These are phyloP conservation scores for Mantis religiosa DNA, from an alignment of 2,888 invertebrate species.

Conservation along the genomic window DNA sequence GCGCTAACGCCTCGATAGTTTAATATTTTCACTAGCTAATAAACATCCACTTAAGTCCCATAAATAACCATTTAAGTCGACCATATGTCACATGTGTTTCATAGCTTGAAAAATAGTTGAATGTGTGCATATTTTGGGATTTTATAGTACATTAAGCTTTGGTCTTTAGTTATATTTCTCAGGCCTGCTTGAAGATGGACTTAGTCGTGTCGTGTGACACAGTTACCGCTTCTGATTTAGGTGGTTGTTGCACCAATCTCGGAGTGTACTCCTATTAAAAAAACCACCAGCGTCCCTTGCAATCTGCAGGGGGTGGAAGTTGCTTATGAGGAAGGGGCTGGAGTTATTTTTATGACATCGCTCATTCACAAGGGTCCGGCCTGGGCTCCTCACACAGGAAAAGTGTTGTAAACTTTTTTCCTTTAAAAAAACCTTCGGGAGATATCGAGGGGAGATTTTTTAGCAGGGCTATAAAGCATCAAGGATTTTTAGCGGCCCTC, in stretches of 20 bases:
- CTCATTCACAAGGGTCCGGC: constrained; percentile 9
- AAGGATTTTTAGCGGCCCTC: neutral
- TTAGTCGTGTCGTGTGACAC: too few species aligned
- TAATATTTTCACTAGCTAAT: too few species aligned
- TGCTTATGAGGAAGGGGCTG: constrained; percentile 5
- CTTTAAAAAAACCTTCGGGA: neutral
- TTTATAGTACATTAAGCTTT: too few species aligned
- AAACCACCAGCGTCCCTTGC: constrained; percentile 14
- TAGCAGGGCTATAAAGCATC: constrained; percentile 2
- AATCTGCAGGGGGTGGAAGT: constrained; percentile 23
- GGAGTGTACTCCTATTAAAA: constrained; percentile 1
- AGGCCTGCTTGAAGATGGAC: too few species aligned
- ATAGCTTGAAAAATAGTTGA: too few species aligned
- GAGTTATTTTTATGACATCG: constrained; percentile 24
- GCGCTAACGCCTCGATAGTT: too few species aligned
- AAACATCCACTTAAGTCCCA: too few species aligned
- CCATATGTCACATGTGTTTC: too few species aligned
- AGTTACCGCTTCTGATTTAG: neutral
- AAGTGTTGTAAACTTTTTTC: neutral
- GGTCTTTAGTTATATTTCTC: too few species aligned
- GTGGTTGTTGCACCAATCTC: neutral
- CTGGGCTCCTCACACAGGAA: neutral
- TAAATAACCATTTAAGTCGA: too few species aligned
- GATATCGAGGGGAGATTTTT: neutral
- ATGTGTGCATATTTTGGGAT: too few species aligned